Percentiles rank a stretch among this genome's conserved stretches.
Evolutionary conservation across 2,888 invertebrate genomes (phyloP).

Genomic region (Agonopterix alstromeriana): DNA sequence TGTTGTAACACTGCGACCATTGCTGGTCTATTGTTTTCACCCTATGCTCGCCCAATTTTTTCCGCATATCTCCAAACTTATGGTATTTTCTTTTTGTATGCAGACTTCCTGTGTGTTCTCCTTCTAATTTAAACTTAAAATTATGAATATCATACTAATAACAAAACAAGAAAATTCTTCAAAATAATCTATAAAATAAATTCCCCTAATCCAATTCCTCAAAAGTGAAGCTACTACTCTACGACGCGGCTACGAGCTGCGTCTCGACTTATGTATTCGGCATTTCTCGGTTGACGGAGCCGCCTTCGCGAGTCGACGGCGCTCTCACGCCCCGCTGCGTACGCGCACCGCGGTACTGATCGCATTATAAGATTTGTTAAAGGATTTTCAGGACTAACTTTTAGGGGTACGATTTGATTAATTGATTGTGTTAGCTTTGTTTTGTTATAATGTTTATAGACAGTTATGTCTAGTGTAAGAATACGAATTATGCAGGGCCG

Average conservation of each 20-base stretch:
- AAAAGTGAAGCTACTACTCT: background rate
- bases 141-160: too few species aligned
- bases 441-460: too few species aligned
- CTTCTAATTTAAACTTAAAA: too few species aligned
- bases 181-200: background rate
- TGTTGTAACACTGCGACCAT: too few species aligned
- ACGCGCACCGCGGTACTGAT: slow-evolving; percentile 26
- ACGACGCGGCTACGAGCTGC: slow-evolving; percentile 5
- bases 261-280: slow-evolving; percentile 24
- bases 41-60: too few species aligned
- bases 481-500: too few species aligned
- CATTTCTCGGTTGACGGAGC: slow-evolving; percentile 40
- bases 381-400: slow-evolving; percentile 1
- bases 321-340: slow-evolving; percentile 32
- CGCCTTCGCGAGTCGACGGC: slow-evolving; percentile 34
- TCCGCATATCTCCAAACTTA: too few species aligned
- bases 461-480: too few species aligned
- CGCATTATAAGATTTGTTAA: slow-evolving; percentile 23
- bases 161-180: background rate
- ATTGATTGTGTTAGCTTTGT: background rate
- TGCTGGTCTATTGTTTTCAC: too few species aligned
- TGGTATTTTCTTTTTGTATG: too few species aligned
- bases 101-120: too few species aligned
- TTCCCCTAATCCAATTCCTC: background rate
- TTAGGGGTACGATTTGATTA: background rate